Evolutionary conservation across 2,113 vertebrate genomes (phyloP), one percentile per base, ranked within the genome.

Genomic region (Paramormyrops kingsleyae): DNA sequence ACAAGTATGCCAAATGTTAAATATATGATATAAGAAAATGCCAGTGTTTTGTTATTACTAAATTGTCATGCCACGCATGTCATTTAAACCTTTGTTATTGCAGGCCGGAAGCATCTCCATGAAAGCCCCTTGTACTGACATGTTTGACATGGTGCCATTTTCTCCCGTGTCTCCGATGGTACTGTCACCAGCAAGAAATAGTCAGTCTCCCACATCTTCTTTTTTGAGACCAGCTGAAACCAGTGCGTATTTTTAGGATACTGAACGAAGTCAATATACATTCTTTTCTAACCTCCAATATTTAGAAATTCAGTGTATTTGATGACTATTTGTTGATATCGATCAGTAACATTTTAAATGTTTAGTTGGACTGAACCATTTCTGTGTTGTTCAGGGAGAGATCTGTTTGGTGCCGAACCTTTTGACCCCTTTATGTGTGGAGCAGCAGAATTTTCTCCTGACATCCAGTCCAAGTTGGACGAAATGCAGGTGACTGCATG

Each of bases 71-170:
- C 83, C 42, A 49, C 12, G 42, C 21, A 44, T 27, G 87, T 59
- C 83, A 74, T 87, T 44, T 88, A 47, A 39, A 35, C 74, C 46
- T 90, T 94, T 91, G 92, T 95, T 90, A 92, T 95, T 96, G 42
- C 97, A 99, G 98, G 97, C 94, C 24, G 95, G 96, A 91, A 96
- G 94, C 91, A 91, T 97, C 94, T 96, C 96, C 89, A 94, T 95
- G 77, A 97, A 96, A 91, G 96, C 94, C 77, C 95, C 95, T 62
- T 97, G 98, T 83, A 98, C 98, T 84, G 99, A 99, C 93, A 92
- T 99, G 91, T 99, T 99, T 91, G 98, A 99, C 95, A 99, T 99
- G 99, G 97, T 99, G 93, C 99, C 99, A 42, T 99, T 99, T 95
- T 98, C 98, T 89, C 96, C 98, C 4, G 93, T 96, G 91, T 96